These are phyloP conservation scores for Apodemus speciosus DNA, from an alignment of 2,113 vertebrate genomes.

Conservation along the genomic window DNA sequence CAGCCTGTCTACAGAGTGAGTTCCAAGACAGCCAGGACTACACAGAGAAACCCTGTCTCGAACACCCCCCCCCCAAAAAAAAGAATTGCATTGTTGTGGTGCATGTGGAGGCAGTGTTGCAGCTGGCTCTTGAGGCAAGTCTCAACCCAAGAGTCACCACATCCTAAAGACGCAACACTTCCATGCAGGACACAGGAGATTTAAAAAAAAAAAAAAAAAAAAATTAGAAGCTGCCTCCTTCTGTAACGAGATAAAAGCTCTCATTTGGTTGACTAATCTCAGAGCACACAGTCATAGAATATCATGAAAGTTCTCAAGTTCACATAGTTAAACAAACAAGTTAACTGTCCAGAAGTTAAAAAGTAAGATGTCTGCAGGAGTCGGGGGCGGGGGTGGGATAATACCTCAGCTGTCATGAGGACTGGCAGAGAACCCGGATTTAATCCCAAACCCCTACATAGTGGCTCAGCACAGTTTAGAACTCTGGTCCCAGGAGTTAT, in stretches of 20 bases:
- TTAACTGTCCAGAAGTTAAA: constrained; percentile 7
- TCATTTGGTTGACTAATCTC: background rate
- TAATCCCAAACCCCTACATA: background rate
- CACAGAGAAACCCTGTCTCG: no score
- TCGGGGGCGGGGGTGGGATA: accelerated
- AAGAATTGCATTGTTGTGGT: background rate
- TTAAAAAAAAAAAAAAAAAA: background rate
- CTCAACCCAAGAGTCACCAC: background rate
- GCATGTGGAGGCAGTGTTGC: background rate
- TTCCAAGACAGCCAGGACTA: no score
- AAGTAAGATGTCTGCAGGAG: background rate
- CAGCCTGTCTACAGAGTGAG: no score
- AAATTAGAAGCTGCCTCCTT: background rate
- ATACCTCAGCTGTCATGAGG: background rate
- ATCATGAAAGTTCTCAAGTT: background rate
- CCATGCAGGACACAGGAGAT: background rate
- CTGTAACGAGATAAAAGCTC: constrained; percentile 9
- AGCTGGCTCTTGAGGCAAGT: background rate
- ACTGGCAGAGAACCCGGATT: background rate
- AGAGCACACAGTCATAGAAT: constrained; percentile 23
- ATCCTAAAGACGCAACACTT: background rate
- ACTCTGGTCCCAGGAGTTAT: background rate
- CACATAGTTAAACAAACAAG: background rate
- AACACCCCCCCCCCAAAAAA: no score
- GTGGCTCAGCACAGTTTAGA: background rate